Evolutionary conservation across 2,888 invertebrate species (phyloP).

Genomic region (Epistrophella euchroma): DNA sequence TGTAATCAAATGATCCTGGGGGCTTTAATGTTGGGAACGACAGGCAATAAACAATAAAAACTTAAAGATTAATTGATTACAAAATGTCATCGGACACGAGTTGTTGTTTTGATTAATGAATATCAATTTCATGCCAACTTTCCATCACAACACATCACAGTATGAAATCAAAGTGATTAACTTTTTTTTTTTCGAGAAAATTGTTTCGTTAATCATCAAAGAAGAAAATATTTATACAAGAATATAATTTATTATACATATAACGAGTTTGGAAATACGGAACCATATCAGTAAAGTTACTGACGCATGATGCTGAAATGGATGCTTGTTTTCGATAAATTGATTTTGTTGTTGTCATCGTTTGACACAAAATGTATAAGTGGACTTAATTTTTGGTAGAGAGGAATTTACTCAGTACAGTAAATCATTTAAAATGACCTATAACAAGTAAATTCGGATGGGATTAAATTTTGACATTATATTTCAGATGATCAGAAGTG

Average conservation of each 20-base stretch:
- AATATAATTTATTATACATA: too few relatives aligned
- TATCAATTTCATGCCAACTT: conserved; percentile 20
- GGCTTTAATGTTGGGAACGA: not conserved
- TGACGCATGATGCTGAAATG: not conserved
- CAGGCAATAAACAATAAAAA: not conserved
- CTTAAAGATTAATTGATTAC: not conserved
- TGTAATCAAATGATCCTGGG: not conserved
- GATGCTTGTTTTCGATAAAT: not conserved
- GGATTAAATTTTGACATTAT: too few relatives aligned
- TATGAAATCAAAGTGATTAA: conserved; percentile 20
- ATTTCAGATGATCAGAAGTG: too few relatives aligned
- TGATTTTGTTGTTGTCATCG: not conserved
- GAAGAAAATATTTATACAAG: conserved; percentile 10
- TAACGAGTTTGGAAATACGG: not conserved
- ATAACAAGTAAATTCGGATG: too few relatives aligned
- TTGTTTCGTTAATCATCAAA: conserved; percentile 20
- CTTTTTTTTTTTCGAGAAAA: not conserved
- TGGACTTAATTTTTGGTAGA: too few relatives aligned
- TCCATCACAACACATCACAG: too few relatives aligned
- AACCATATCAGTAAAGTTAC: not conserved
- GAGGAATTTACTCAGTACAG: too few relatives aligned
- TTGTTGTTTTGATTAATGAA: conserved; percentile 9
- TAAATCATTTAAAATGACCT: too few relatives aligned
- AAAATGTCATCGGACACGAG: conserved; percentile 2
- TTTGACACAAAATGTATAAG: not conserved